Percentiles rank a stretch among this genome's conserved stretches.
These are phyloP conservation scores for Chrysochloris asiatica DNA, from an alignment of 2,113 vertebrate genomes.

Conservation along the genomic window DNA sequence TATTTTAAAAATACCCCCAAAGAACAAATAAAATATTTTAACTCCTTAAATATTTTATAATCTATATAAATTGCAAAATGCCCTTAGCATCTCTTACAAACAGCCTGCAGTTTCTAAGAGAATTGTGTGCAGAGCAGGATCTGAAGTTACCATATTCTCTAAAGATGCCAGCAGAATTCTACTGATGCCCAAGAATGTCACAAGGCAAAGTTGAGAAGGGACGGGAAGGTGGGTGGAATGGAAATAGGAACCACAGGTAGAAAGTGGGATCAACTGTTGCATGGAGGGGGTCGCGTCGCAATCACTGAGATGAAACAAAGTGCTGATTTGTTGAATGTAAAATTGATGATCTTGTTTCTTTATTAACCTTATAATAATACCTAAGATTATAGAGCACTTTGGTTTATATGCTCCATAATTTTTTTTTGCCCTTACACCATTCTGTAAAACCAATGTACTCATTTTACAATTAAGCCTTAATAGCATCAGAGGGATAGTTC, in stretches of 20 bases:
- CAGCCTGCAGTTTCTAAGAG: not conserved
- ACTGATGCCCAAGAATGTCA: not conserved
- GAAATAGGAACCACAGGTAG: no score
- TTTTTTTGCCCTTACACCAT: not conserved
- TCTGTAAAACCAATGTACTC: not conserved
- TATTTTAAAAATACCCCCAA: no score
- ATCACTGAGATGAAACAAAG: no score
- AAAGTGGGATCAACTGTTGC: no score
- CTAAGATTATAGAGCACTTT: not conserved
- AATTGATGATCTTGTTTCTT: no score
- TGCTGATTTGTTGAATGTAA: no score
- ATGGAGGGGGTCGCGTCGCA: no score
- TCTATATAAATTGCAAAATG: not conserved
- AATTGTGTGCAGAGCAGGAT: constrained; percentile 18
- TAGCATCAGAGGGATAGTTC: not conserved
- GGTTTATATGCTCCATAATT: constrained; percentile 23
- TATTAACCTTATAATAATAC: no score
- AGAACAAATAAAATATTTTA: no score
- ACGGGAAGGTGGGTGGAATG: no score
- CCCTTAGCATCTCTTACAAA: constrained; percentile 27
- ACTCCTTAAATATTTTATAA: no score
- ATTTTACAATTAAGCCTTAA: not conserved
- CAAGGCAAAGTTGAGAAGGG: no score
- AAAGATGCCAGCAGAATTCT: not conserved
- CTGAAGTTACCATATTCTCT: not conserved